Conservation (phyloP, 2,113 vertebrate species). For the Cephalopterus ornatus region DNA sequence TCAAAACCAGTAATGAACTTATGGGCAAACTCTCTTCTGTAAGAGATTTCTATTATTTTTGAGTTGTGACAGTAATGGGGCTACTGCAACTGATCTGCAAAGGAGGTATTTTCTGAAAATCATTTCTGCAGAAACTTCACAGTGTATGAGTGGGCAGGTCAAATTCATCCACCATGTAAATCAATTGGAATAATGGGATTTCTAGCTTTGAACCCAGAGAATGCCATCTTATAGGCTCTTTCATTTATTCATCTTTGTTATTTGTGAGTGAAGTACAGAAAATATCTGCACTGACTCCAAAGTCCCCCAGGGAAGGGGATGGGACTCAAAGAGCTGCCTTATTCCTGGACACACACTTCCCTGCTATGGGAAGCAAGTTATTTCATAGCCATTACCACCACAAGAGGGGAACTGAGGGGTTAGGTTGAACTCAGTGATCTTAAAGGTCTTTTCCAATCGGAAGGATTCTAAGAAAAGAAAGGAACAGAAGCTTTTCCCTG, state of each 20-base stretch:
- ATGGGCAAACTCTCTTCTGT: background rate
- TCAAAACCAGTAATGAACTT: background rate
- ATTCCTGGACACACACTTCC: background rate
- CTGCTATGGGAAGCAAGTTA: background rate
- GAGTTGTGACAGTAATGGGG: background rate
- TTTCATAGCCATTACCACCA: background rate
- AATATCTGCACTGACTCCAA: background rate
- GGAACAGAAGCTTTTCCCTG: background rate
- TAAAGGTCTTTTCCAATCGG: background rate
- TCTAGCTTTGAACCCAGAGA: background rate
- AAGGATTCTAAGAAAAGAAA: background rate
- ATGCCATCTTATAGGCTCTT: background rate
- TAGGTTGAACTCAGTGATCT: fast-evolving
- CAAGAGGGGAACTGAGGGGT: background rate
- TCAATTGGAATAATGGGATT: background rate
- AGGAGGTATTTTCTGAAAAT: background rate
- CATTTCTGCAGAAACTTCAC: background rate
- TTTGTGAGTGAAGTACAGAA: background rate
- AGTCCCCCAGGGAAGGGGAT: background rate
- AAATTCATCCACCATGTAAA: background rate
- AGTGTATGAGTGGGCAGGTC: background rate
- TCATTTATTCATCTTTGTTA: fast-evolving
- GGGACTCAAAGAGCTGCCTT: background rate
- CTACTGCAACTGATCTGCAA: background rate
- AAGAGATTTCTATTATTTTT: background rate